These are phyloP conservation scores for Distichodus sexfasciatus DNA, from an alignment of 2,797 vertebrate genomes.

Conservation along the genomic window DNA sequence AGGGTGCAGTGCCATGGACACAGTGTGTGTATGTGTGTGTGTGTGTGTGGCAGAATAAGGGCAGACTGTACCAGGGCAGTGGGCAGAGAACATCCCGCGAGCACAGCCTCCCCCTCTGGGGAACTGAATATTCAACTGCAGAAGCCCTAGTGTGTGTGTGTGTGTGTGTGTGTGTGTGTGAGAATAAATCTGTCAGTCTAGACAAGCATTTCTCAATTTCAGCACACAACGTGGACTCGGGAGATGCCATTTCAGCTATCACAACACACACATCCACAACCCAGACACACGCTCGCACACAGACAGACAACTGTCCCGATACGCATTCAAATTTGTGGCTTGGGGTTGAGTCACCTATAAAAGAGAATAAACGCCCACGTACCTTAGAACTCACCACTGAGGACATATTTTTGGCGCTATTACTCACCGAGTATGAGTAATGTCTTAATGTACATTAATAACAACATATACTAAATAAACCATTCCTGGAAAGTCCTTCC, in stretches of 20 bases:
- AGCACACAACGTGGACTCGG: slow-evolving; percentile 16
- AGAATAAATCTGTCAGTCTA: slow-evolving; percentile 40
- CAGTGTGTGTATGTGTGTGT: slow-evolving; percentile 18
- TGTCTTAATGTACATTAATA: too few relatives aligned
- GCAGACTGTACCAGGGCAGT: slow-evolving; percentile 33
- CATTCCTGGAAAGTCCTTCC: too few relatives aligned
- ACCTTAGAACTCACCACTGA: too few relatives aligned
- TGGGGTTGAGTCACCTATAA: too few relatives aligned
- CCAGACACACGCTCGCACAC: slow-evolving; percentile 22
- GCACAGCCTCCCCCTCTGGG: slow-evolving; percentile 55
- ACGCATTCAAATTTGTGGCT: too few relatives aligned
- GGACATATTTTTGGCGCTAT: too few relatives aligned
- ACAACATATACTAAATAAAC: too few relatives aligned
- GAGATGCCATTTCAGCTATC: too few relatives aligned
- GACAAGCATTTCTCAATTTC: slow-evolving; percentile 41
- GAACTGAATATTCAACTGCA: slow-evolving; percentile 51
- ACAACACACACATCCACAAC: slow-evolving; percentile 20
- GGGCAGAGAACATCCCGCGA: slow-evolving; percentile 49
- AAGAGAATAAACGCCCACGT: too few relatives aligned
- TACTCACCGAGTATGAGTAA: too few relatives aligned
- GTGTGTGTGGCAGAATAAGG: slow-evolving; percentile 37
- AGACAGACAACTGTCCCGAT: too few relatives aligned
- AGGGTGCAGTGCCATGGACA: not conserved
- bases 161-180: slow-evolving; percentile 20
- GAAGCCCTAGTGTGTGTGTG: slow-evolving; percentile 17